Evolutionary conservation across 2,888 invertebrate species (phyloP).

Genomic region (Chrysotoxum bicinctum): DNA sequence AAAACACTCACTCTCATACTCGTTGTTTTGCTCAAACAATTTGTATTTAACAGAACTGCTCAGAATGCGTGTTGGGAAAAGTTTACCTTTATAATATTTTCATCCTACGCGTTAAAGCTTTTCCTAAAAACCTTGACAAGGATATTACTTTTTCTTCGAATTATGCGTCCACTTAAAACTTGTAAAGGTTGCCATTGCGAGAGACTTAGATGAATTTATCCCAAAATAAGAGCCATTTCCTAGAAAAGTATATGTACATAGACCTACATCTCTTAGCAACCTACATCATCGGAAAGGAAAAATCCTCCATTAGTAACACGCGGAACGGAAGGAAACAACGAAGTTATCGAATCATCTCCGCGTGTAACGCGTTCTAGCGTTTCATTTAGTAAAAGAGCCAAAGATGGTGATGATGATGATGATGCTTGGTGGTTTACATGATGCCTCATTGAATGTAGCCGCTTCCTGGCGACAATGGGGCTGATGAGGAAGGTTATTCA

Average conservation of each 20-base stretch:
- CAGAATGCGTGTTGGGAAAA: not conserved
- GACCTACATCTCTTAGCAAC: not conserved
- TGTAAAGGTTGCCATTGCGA: conserved; percentile 2
- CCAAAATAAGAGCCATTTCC: conserved; percentile 7
- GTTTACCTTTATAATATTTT: not conserved
- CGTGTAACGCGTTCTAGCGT: conserved; percentile 44
- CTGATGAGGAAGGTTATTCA: conserved; percentile 35
- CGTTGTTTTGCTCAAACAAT: not conserved
- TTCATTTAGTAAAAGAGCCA: not conserved
- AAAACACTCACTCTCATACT: not conserved
- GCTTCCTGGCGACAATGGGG: conserved; percentile 22
- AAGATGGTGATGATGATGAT: not conserved
- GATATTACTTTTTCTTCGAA: conserved; percentile 32
- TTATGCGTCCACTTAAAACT: conserved; percentile 32
- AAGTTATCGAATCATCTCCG: conserved; percentile 62
- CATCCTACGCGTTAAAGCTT: conserved; percentile 8
- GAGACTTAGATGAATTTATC: conserved; percentile 59
- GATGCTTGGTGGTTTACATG: conserved; percentile 1
- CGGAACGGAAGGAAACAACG: not conserved
- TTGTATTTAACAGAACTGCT: not conserved
- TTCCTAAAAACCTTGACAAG: not conserved
- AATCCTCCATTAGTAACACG: not conserved
- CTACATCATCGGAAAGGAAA: conserved; percentile 8
- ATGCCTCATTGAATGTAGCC: conserved; percentile 1
- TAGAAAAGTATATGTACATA: not conserved